Evolutionary conservation across 2,113 vertebrate species (phyloP).

Genomic region (Chaenocephalus aceratus): DNA sequence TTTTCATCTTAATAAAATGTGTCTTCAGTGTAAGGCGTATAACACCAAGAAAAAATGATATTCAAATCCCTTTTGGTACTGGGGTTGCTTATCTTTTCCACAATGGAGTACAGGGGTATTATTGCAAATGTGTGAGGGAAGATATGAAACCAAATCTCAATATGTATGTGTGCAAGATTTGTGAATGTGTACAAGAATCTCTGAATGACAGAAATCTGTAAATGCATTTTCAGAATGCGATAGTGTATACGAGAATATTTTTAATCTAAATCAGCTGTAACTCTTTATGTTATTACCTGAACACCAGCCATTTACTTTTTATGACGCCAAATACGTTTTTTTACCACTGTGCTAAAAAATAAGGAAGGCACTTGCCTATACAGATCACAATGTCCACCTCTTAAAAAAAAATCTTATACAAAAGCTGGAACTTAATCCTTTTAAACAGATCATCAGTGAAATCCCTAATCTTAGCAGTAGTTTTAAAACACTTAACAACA

Average conservation of each 20-base stretch:
- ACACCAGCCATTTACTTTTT: too few relatives aligned
- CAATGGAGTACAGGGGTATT: constrained; percentile 2
- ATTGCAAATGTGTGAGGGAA: not conserved
- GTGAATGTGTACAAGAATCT: not conserved
- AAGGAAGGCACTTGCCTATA: too few relatives aligned
- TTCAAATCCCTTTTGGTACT: too few relatives aligned
- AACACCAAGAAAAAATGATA: constrained; percentile 3
- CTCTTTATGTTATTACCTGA: too few relatives aligned
- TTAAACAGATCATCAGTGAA: not conserved
- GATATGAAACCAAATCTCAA: not conserved
- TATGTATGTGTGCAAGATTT: not conserved
- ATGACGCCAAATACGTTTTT: too few relatives aligned
- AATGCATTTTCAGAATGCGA: not conserved
- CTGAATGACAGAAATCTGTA: too few relatives aligned
- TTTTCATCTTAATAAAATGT: not conserved
- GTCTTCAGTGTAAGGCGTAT: not conserved
- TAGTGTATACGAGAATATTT: too few relatives aligned
- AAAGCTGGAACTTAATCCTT: not conserved
- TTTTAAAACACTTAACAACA: not conserved
- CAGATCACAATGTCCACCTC: not conserved
- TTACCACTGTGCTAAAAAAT: too few relatives aligned
- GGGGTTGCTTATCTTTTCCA: not conserved
- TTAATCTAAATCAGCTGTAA: too few relatives aligned
- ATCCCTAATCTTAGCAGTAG: too few relatives aligned
- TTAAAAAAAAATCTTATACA: not conserved